Percentiles rank a stretch among this genome's conserved stretches.
phyloP scores from a whole-genome alignment of 2,888 invertebrate species.

The Lasioglossum malachurum region DNA sequence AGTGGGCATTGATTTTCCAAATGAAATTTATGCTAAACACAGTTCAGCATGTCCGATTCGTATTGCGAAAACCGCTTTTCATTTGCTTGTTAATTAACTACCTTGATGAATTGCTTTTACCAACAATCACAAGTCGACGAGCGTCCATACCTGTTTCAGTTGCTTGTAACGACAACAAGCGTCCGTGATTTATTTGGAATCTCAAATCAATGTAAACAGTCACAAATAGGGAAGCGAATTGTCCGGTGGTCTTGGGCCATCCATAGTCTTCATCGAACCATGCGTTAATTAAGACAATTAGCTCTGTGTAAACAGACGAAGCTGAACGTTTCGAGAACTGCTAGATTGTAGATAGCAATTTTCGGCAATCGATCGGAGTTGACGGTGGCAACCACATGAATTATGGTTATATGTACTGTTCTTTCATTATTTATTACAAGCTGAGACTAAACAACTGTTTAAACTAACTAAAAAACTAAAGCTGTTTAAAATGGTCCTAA shows the following conservation, averaged over 20 bases:
- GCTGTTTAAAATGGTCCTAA: not conserved
- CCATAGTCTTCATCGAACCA: not conserved
- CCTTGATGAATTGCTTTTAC: not conserved
- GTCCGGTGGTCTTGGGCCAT: not conserved
- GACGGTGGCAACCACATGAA: not conserved
- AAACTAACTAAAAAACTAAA: no score
- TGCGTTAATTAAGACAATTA: not conserved
- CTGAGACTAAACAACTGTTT: not conserved
- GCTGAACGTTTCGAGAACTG: not conserved
- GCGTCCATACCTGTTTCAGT: not conserved
- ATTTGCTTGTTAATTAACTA: not conserved
- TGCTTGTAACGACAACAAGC: not conserved
- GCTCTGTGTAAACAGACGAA: not conserved
- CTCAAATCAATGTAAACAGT: not conserved
- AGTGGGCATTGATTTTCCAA: not conserved
- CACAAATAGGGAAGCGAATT: not conserved
- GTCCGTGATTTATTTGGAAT: not conserved
- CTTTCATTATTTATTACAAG: not conserved
- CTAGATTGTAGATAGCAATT: not conserved
- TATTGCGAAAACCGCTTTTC: not conserved
- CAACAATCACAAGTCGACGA: not conserved
- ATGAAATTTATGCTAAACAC: not conserved
- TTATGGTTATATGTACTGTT: not conserved
- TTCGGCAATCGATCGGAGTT: not conserved
- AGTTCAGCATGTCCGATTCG: not conserved